phyloP scores from a whole-genome alignment of 2,113 vertebrate genomes.

The Pangasianodon gigas region DNA sequence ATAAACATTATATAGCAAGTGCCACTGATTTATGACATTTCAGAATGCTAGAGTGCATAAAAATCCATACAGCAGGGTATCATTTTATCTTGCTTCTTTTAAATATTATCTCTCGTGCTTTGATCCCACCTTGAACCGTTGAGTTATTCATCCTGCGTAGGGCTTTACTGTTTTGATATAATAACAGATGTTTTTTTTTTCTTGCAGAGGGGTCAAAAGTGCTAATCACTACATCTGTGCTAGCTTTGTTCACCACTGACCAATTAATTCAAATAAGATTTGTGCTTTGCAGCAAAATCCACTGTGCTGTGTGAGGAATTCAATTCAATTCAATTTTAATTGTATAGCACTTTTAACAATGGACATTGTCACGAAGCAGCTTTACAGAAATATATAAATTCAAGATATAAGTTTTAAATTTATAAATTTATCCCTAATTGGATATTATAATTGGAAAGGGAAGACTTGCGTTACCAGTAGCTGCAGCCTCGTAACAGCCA shows the following conservation, averaged over 20 bases:
- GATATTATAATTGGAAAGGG: conserved; percentile 11
- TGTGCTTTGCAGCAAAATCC: conserved; percentile 27
- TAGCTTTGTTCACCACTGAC: background rate
- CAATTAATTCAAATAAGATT: conserved; percentile 37
- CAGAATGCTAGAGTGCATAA: background rate
- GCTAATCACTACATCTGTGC: background rate
- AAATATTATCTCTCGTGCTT: background rate
- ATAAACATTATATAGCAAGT: background rate
- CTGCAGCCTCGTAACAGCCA: conserved; percentile 28
- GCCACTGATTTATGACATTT: background rate
- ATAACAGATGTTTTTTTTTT: background rate
- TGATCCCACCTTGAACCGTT: background rate
- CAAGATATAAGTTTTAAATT: too few relatives aligned
- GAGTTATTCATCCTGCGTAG: background rate
- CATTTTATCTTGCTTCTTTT: background rate
- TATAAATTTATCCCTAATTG: too few relatives aligned
- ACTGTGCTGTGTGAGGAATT: background rate
- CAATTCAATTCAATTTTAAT: too few relatives aligned
- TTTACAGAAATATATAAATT: too few relatives aligned
- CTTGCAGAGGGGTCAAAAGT: background rate
- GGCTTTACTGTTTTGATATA: background rate
- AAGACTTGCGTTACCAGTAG: conserved; percentile 36
- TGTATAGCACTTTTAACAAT: too few relatives aligned
- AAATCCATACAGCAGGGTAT: background rate
- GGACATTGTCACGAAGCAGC: too few relatives aligned